These are phyloP conservation scores for Entomyzon cyanotis DNA, from an alignment of 2,113 vertebrate genomes.

Conservation along the genomic window DNA sequence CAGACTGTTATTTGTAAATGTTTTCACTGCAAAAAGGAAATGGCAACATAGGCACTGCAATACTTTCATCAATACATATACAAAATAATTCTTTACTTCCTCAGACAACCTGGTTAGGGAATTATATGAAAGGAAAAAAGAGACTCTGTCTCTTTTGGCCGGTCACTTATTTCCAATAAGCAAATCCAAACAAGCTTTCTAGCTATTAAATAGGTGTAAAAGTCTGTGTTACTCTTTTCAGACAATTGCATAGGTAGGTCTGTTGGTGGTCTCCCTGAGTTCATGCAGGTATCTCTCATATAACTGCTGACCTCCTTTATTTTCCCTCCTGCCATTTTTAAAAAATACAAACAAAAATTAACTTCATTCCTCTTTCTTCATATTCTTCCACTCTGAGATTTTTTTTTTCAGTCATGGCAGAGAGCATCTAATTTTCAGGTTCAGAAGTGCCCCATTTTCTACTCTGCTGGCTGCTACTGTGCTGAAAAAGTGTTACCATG, in stretches of 20 bases:
- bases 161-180: not conserved
- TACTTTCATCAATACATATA: not conserved
- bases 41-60: not conserved
- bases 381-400: not conserved
- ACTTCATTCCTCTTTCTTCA: not conserved
- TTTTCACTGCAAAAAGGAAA: not conserved
- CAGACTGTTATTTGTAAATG: not conserved
- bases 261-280: not conserved
- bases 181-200: not conserved
- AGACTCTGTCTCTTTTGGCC: not conserved
- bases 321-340: not conserved
- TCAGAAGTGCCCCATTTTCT: conserved; percentile 49
- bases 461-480: conserved; percentile 21
- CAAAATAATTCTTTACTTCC: not conserved
- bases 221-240: not conserved
- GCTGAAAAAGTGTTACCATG: conserved; percentile 41
- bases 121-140: not conserved
- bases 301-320: not conserved
- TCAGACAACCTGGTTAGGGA: not conserved
- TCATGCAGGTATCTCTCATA: not conserved
- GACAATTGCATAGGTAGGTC: not conserved
- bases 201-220: not conserved
- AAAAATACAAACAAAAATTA: not conserved
- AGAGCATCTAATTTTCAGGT: conserved; percentile 55
- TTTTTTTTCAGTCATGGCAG: conserved; percentile 13